Evolutionary conservation across 2,888 invertebrate genomes (phyloP).

Genomic region (Crioceris asparagi): DNA sequence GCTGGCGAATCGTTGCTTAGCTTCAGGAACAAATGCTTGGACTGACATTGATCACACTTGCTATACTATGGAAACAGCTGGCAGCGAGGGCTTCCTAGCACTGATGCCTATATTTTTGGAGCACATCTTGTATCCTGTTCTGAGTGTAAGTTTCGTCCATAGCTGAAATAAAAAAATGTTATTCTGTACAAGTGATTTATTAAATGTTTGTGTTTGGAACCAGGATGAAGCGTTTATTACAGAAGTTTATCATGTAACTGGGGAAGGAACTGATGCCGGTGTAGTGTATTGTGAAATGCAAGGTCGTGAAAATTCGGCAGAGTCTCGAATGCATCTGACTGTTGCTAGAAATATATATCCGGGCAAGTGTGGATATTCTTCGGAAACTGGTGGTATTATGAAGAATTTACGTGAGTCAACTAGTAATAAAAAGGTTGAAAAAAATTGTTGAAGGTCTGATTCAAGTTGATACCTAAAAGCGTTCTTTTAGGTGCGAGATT

Average conservation of each 20-base stretch:
- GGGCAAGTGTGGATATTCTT: conserved; percentile 69
- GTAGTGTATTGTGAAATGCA: conserved; percentile 97
- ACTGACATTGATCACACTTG: conserved; percentile 81
- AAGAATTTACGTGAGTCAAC: conserved; percentile 74
- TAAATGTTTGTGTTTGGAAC: conserved; percentile 2
- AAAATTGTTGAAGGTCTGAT: no score
- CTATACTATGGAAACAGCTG: conserved; percentile 82
- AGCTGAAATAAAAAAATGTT: no score
- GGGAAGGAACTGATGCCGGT: conserved; percentile 81
- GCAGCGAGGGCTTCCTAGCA: conserved; percentile 75
- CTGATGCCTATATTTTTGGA: conserved; percentile 86
- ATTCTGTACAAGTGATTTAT: background rate
- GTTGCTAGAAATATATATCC: conserved; percentile 67
- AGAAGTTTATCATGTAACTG: conserved; percentile 86
- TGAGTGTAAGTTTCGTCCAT: conserved; percentile 55
- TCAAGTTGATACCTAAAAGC: no score
- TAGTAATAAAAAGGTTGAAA: conserved; percentile 61
- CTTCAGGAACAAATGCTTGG: conserved; percentile 88
- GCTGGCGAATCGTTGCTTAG: conserved; percentile 78
- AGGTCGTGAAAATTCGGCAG: conserved; percentile 70
- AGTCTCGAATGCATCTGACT: conserved; percentile 54
- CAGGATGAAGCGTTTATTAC: conserved; percentile 74
- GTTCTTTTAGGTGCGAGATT: conserved; percentile 56
- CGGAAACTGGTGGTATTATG: conserved; percentile 77
- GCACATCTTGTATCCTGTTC: conserved; percentile 75